Percentiles rank a stretch among this genome's conserved stretches.
phyloP scores from a whole-genome alignment of 2,888 invertebrate genomes.

The Petrophora chlorosata region DNA sequence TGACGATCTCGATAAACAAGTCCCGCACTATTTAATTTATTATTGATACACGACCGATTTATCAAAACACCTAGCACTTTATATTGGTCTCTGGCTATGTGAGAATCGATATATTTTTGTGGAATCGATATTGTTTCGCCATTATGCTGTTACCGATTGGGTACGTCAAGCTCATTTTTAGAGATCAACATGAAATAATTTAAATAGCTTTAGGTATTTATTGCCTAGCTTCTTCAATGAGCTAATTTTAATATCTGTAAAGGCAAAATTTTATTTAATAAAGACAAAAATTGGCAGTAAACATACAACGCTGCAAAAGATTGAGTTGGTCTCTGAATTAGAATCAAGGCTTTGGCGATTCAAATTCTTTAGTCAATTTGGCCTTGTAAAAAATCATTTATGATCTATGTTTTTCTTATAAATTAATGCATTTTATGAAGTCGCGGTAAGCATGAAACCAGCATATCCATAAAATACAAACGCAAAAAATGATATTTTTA shows the following conservation, averaged over 20 bases:
- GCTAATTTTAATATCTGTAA: too few relatives aligned
- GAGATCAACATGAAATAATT: too few relatives aligned
- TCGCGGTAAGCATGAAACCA: slow-evolving; percentile 53
- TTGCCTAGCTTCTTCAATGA: background rate
- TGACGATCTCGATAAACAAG: background rate
- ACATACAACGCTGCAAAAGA: too few relatives aligned
- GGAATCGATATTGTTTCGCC: background rate
- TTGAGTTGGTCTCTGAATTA: background rate
- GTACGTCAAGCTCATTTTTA: background rate
- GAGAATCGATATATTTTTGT: background rate
- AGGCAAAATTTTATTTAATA: too few relatives aligned
- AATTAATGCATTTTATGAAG: slow-evolving; percentile 40
- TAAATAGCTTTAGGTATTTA: too few relatives aligned
- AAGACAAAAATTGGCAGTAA: too few relatives aligned
- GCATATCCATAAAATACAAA: slow-evolving; percentile 60
- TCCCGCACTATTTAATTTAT: background rate
- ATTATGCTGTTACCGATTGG: background rate
- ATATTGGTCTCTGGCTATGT: background rate
- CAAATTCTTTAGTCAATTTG: slow-evolving; percentile 3
- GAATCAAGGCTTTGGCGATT: background rate
- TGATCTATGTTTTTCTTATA: slow-evolving; percentile 15
- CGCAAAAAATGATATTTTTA: slow-evolving; percentile 71
- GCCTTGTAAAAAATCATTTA: slow-evolving; percentile 7
- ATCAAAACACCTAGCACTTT: too few relatives aligned
- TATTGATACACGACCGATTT: background rate